phyloP scores from a whole-genome alignment of 1,140 invertebrate genomes.

The Augochlora pura region DNA sequence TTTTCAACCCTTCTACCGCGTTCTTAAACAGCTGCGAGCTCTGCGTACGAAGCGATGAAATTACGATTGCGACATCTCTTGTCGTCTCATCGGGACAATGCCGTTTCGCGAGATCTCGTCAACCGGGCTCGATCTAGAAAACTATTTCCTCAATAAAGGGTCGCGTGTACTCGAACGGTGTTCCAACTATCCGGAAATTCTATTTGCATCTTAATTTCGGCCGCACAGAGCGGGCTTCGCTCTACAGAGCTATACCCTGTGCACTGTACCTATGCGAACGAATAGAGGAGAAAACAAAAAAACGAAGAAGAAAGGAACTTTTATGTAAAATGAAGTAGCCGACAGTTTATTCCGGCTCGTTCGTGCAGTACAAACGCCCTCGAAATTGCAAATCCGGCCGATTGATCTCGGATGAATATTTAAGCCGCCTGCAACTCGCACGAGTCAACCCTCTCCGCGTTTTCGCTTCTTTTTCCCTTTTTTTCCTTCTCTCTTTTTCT shows the following conservation, averaged over 20 bases:
- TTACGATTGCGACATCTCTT: too few species aligned
- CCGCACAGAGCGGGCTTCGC: background rate
- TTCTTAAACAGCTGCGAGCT: too few species aligned
- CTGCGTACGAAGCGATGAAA: too few species aligned
- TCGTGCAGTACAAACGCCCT: constrained; percentile 39
- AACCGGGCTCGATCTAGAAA: background rate
- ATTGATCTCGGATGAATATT: constrained; percentile 56
- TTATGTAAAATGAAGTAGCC: constrained; percentile 48
- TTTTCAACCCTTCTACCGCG: too few species aligned
- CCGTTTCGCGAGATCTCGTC: too few species aligned
- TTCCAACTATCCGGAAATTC: constrained; percentile 33
- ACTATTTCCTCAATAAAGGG: background rate
- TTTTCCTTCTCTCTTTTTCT: too few species aligned
- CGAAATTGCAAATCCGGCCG: constrained; percentile 47
- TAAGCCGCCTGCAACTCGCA: constrained; percentile 42
- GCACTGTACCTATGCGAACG: background rate
- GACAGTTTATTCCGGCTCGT: constrained; percentile 38
- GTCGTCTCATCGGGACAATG: too few species aligned
- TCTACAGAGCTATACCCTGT: background rate
- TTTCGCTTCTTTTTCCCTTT: background rate
- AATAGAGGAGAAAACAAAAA: background rate
- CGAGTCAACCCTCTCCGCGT: background rate
- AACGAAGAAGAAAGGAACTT: constrained; percentile 25
- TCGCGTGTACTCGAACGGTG: background rate
- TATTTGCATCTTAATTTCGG: constrained; percentile 43